Percentiles rank a stretch among this genome's conserved stretches.
phyloP scores from a whole-genome alignment of 2,888 invertebrate genomes.

The Tenthredo mesomela region DNA sequence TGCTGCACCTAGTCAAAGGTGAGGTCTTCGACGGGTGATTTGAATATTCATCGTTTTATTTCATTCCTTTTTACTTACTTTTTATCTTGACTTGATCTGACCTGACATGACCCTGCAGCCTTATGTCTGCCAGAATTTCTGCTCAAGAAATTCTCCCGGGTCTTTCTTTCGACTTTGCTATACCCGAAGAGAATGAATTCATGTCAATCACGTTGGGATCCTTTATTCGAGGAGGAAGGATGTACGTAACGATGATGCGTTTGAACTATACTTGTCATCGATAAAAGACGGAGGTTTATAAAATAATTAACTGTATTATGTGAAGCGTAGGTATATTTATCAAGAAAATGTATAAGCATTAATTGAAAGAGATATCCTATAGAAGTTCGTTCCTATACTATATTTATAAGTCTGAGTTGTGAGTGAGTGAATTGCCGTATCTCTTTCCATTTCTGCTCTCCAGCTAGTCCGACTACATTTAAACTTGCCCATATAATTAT shows the following conservation, averaged over 20 bases:
- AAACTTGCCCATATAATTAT: constrained; percentile 19
- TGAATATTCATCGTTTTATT: constrained; percentile 36
- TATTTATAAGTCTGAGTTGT: neutral
- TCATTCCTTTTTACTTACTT: neutral
- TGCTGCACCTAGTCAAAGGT: constrained; percentile 14
- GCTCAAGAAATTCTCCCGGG: neutral
- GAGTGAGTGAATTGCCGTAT: neutral
- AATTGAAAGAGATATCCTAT: neutral
- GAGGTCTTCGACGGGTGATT: constrained; percentile 2
- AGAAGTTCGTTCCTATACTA: neutral
- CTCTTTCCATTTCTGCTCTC: neutral
- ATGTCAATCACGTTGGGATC: neutral
- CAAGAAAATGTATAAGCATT: neutral
- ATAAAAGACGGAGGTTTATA: neutral
- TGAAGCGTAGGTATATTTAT: neutral
- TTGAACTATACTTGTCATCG: neutral
- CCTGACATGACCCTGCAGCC: constrained; percentile 7
- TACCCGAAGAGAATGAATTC: neutral
- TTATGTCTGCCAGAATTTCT: neutral
- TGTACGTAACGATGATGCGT: neutral
- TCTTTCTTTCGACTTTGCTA: neutral
- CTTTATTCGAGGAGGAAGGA: neutral
- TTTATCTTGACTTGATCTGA: constrained; percentile 19
- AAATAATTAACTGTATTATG: neutral
- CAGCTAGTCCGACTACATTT: neutral